phyloP scores from a whole-genome alignment of 2,888 invertebrate genomes.

The Stegophylla sp. region DNA sequence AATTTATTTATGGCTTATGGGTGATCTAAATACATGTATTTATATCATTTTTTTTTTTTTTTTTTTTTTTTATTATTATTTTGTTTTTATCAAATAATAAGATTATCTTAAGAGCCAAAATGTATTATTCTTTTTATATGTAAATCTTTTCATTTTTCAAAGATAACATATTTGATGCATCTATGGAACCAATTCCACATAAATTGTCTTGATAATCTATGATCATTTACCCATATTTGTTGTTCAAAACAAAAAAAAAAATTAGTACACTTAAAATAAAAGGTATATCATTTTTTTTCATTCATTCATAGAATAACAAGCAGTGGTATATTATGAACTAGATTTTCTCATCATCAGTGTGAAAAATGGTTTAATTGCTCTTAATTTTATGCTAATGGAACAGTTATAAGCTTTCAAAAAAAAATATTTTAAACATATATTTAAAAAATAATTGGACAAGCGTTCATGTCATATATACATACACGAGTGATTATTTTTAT shows the following conservation, averaged over 20 bases:
- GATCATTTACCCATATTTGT: background rate
- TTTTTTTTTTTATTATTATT: constrained; percentile 20
- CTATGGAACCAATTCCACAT: background rate
- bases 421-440: constrained; percentile 19
- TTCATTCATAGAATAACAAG: constrained; percentile 1
- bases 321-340: constrained; percentile 5
- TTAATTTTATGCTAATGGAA: constrained; percentile 22
- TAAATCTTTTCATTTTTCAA: background rate
- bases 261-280: background rate
- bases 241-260: background rate
- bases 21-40: constrained; percentile 55
- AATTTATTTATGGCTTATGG: constrained; percentile 50
- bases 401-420: constrained; percentile 30
- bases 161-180: background rate
- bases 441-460: constrained; percentile 28
- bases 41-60: background rate
- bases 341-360: background rate
- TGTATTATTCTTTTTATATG: constrained; percentile 5
- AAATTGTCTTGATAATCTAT: background rate
- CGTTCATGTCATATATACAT: constrained; percentile 40
- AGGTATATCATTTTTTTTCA: background rate
- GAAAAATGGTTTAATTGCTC: constrained; percentile 4
- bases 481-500: constrained; percentile 25
- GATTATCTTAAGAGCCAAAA: constrained; percentile 1
- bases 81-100: constrained; percentile 25